Conservation (phyloP, 2,797 vertebrate species). For the Scarus forsteni region DNA sequence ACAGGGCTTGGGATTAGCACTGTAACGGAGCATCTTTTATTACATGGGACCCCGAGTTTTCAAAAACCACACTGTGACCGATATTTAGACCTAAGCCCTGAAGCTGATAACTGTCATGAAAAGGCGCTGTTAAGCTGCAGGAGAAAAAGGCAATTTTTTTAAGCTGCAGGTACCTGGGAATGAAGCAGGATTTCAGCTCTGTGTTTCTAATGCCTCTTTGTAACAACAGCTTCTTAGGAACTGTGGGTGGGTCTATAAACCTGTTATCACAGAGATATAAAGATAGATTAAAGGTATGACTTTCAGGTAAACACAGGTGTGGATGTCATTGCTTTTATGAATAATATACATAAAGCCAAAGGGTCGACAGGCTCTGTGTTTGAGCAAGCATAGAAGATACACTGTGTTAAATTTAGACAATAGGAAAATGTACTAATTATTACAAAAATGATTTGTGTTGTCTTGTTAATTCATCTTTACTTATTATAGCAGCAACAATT, state of each 20-base stretch:
- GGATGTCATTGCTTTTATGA: neutral
- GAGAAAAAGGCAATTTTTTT: conserved; percentile 75
- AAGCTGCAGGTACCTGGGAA: conserved; percentile 76
- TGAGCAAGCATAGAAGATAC: too few relatives aligned
- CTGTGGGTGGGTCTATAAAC: conserved; percentile 28
- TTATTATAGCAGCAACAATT: too few relatives aligned
- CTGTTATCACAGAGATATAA: conserved; percentile 31
- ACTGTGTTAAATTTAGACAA: too few relatives aligned
- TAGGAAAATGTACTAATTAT: too few relatives aligned
- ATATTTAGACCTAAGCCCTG: conserved; percentile 87
- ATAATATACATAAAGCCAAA: neutral
- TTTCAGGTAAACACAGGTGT: neutral
- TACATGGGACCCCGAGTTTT: conserved; percentile 80
- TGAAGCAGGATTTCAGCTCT: conserved; percentile 67
- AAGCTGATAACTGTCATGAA: conserved; percentile 87
- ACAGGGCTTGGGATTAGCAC: conserved; percentile 84
- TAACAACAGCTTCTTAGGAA: conserved; percentile 48
- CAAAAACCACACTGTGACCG: conserved; percentile 85
- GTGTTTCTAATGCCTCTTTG: conserved; percentile 46
- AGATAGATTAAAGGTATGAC: neutral
- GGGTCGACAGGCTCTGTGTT: neutral
- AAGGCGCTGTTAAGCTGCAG: conserved; percentile 79
- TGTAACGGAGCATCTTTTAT: conserved; percentile 85
- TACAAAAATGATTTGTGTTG: too few relatives aligned
- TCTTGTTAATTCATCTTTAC: too few relatives aligned